Percentiles rank a stretch among this genome's conserved stretches.
Conservation (phyloP, 2,113 vertebrate genomes). For the Prionailurus viverrinus region DNA sequence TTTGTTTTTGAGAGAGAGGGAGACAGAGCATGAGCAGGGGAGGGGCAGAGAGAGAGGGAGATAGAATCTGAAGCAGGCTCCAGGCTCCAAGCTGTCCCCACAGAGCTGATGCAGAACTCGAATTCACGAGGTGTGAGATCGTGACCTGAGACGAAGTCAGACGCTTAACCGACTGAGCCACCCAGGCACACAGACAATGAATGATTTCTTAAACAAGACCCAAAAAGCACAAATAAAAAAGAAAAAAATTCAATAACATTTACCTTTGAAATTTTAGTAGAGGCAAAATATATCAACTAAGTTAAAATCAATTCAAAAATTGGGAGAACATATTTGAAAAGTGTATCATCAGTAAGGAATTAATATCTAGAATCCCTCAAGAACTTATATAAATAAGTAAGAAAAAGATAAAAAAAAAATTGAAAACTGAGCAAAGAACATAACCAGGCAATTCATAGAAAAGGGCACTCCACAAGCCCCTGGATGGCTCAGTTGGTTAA, state of each 20-base stretch:
- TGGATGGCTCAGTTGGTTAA: too few relatives aligned
- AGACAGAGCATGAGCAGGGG: too few relatives aligned
- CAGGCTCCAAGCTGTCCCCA: too few relatives aligned
- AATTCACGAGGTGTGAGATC: too few relatives aligned
- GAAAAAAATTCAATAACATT: background rate
- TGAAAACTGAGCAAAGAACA: background rate
- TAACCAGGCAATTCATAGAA: background rate
- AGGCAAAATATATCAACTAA: background rate
- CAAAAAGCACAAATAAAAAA: background rate
- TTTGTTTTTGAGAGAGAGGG: too few relatives aligned
- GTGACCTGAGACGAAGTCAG: too few relatives aligned
- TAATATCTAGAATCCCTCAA: background rate
- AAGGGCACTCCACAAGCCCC: background rate
- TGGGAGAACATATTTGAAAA: slow-evolving; percentile 29
- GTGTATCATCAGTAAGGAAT: background rate
- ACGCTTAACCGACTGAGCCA: too few relatives aligned
- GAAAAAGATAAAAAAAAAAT: background rate
- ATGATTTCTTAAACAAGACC: background rate
- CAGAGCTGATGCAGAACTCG: too few relatives aligned
- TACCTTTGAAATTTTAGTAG: background rate
- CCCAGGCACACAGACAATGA: background rate
- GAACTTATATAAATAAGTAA: background rate
- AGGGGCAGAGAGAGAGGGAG: too few relatives aligned
- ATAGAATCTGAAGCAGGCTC: too few relatives aligned
- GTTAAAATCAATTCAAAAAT: background rate